Evolutionary conservation across 2,888 invertebrate genomes (phyloP).

Genomic region (Drosophila quinaria): DNA sequence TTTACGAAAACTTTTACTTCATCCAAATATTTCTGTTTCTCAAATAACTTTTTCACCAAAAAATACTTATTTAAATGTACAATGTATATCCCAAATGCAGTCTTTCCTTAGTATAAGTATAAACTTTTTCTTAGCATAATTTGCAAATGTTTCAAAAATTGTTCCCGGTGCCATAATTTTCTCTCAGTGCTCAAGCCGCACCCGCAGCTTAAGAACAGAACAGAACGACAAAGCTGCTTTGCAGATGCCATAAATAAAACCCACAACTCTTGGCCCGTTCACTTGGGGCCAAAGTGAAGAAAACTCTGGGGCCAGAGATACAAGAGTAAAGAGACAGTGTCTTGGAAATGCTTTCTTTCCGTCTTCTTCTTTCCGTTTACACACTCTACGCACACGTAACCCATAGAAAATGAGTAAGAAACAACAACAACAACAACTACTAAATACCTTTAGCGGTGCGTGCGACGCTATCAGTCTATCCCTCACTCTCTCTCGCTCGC

Average conservation of each 20-base stretch:
- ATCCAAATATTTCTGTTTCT: too few species aligned
- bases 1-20: too few species aligned
- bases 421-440: constrained; percentile 17
- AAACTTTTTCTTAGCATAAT: neutral
- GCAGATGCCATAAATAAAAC: constrained; percentile 74
- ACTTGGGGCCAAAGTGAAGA: constrained; percentile 23
- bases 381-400: constrained; percentile 70
- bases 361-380: constrained; percentile 25
- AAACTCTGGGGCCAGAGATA: constrained; percentile 38
- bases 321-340: constrained; percentile 1
- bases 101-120: neutral
- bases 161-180: constrained; percentile 8
- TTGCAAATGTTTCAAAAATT: neutral
- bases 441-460: constrained; percentile 64
- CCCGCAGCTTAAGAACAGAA: constrained; percentile 51
- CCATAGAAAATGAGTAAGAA: constrained; percentile 21
- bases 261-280: constrained; percentile 18
- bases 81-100: too few species aligned
- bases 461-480: constrained; percentile 56
- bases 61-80: too few species aligned
- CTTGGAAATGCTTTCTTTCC: constrained; percentile 69
- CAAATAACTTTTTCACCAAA: too few species aligned
- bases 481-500: constrained; percentile 9
- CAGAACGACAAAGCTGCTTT: constrained; percentile 66
- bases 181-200: constrained; percentile 28